Base-by-base conservation (phyloP, 2,113 vertebrate genomes). In the Colius striatus region DNA sequence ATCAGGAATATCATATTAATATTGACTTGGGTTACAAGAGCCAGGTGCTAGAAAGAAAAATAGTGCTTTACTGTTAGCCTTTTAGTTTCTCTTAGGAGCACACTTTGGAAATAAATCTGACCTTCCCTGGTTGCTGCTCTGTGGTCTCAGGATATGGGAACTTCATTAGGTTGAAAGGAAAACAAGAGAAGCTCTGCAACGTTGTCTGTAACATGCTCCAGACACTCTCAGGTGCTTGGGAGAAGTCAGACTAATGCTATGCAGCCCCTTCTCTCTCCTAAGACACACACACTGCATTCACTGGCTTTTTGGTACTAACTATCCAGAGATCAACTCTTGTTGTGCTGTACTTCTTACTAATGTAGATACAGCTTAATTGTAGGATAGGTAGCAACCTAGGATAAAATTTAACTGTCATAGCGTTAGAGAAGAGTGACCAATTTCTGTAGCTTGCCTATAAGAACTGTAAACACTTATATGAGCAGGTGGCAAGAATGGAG, bases 181-280 rank as follows among this genome's bases (percentile, higher is more conserved):
- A 41, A 27, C 7, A 21, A 21, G 38, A 80, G 58, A 48, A 58
- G 34, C n/a, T 72, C 62, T 73, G 20, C 55, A 86, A 50, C 29
- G 30, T 18, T 79, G 78, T 19, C 57, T 3, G 0, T 45, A 60
- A 54, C 1, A 0, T 10, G 14, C 61, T 87, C 16, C 47, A n/a
- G 57, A 25, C 81, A 50, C 61, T 81, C 48, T 67, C 29, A 87
- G 51, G 32, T 63, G 79, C 55, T 80, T 57, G 26, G 87, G 65
- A 82, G 30, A 58, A 62, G 61, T 17, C 61, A 47, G 30, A 20
- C 36, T 23, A 2, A 30, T 47, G 30, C n/a, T 51, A 21, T 0
- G 1, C 60, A 74, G 68, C 30, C 47, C 30, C n/a, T 73, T 68
- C n/a, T 43, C 6, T 82, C 10, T 43, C 48, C 14, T 45, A 36